Percentiles rank a stretch among this genome's conserved stretches.
These are phyloP conservation scores for Cyprinodon diabolis DNA, from an alignment of 2,797 vertebrate species.

Conservation along the genomic window DNA sequence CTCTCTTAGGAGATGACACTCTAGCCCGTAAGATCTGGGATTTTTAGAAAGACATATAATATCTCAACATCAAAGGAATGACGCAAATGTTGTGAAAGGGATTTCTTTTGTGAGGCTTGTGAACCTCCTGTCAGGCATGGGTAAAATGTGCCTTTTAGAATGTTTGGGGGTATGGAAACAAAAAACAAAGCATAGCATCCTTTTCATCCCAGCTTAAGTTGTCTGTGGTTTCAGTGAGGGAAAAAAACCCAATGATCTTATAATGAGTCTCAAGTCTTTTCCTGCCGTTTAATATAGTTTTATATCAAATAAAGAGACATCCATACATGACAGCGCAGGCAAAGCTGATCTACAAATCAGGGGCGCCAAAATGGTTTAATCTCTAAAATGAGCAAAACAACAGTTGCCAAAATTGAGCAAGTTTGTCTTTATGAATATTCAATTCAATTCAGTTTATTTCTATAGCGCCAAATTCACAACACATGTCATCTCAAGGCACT, in stretches of 20 bases:
- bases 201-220: constrained; percentile 60
- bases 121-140: constrained; percentile 69
- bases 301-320: too few relatives aligned
- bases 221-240: constrained; percentile 66
- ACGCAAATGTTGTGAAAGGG: constrained; percentile 80
- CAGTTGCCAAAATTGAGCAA: too few relatives aligned
- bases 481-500: too few relatives aligned
- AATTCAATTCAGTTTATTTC: too few relatives aligned
- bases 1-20: constrained; percentile 76
- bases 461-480: too few relatives aligned
- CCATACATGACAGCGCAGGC: too few relatives aligned
- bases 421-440: too few relatives aligned
- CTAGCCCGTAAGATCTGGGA: constrained; percentile 67
- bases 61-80: constrained; percentile 76
- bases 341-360: too few relatives aligned
- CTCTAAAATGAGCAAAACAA: too few relatives aligned
- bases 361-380: too few relatives aligned
- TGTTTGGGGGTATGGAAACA: constrained; percentile 57
- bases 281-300: too few relatives aligned
- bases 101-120: constrained; percentile 71
- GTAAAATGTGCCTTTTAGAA: constrained; percentile 69
- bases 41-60: constrained; percentile 67
- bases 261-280: constrained; percentile 42
- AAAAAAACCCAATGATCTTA: constrained; percentile 54
- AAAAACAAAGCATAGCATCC: constrained; percentile 62